Evolutionary conservation across 2,888 invertebrate genomes (phyloP).

Genomic region (Meiosimyza decipiens): DNA sequence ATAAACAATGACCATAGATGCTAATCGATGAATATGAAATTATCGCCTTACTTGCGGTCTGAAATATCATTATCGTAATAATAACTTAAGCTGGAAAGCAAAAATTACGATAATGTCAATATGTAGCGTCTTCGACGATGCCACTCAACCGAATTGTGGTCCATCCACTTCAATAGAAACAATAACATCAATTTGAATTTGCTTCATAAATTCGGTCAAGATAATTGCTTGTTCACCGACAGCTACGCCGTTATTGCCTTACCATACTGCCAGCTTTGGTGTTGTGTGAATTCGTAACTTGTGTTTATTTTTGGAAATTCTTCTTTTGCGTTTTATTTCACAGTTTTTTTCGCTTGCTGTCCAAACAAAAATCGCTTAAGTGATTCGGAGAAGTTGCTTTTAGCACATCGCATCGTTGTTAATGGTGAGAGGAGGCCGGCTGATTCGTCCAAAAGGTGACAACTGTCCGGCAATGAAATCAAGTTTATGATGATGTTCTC

Average conservation of each 20-base stretch:
- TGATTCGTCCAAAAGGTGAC: constrained; percentile 9
- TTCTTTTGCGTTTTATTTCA: neutral
- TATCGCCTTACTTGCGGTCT: constrained; percentile 20
- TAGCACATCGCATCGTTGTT: constrained; percentile 3
- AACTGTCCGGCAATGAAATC: constrained; percentile 22
- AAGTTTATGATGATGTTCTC: constrained; percentile 29
- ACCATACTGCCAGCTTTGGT: neutral
- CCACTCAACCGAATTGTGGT: neutral
- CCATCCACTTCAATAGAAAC: constrained; percentile 52
- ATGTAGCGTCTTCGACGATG: neutral
- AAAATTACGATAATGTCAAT: constrained; percentile 10
- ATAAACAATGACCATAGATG: too few relatives aligned
- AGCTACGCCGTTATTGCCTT: neutral
- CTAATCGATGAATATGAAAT: constrained; percentile 14
- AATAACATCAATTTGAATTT: constrained; percentile 60
- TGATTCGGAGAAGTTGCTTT: constrained; percentile 26
- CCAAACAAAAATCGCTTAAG: constrained; percentile 11
- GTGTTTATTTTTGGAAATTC: neutral
- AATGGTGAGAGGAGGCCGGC: neutral
- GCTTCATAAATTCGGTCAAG: constrained; percentile 56
- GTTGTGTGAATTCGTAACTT: constrained; percentile 9
- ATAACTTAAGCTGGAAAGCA: constrained; percentile 12
- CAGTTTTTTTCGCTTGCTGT: neutral
- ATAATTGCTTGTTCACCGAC: constrained; percentile 48
- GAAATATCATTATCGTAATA: constrained; percentile 10